phyloP scores from a whole-genome alignment of 2,113 vertebrate genomes.

The Orthonyx spaldingii region DNA sequence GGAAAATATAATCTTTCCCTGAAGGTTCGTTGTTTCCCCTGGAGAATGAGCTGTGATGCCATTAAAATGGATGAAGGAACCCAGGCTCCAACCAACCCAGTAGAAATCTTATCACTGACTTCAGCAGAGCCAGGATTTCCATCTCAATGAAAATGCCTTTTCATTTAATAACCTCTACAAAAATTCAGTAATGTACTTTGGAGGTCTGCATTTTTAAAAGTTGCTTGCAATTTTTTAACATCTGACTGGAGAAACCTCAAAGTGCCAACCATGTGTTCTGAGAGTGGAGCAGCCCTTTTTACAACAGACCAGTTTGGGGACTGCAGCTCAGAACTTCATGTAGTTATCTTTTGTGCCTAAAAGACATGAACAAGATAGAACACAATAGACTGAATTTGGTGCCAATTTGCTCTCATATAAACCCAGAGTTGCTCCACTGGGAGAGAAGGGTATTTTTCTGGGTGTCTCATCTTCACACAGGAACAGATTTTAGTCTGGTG shows the following conservation, averaged over 20 bases:
- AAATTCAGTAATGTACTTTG: neutral
- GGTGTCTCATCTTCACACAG: neutral
- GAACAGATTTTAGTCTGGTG: neutral
- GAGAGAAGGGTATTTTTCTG: neutral
- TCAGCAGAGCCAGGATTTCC: neutral
- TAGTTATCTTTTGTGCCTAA: neutral
- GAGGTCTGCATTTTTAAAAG: neutral
- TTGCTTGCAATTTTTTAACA: neutral
- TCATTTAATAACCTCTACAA: neutral
- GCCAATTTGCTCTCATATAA: neutral
- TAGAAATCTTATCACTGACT: neutral
- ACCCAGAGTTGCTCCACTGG: neutral
- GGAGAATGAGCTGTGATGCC: neutral
- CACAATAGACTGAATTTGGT: neutral
- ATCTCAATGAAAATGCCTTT: neutral
- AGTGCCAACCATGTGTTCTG: neutral
- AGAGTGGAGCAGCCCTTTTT: neutral
- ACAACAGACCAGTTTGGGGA: neutral
- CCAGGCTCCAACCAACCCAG: neutral
- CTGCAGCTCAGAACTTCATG: neutral
- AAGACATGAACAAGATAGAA: neutral
- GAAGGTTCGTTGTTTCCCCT: neutral
- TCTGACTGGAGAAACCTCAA: neutral
- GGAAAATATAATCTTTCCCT: neutral
- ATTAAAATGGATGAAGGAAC: neutral